A percentile compares a stretch with the other conserved stretches of the same genome.
phyloP scores from a whole-genome alignment of 2,888 invertebrate genomes.

The Lamellibrachia satsuma region DNA sequence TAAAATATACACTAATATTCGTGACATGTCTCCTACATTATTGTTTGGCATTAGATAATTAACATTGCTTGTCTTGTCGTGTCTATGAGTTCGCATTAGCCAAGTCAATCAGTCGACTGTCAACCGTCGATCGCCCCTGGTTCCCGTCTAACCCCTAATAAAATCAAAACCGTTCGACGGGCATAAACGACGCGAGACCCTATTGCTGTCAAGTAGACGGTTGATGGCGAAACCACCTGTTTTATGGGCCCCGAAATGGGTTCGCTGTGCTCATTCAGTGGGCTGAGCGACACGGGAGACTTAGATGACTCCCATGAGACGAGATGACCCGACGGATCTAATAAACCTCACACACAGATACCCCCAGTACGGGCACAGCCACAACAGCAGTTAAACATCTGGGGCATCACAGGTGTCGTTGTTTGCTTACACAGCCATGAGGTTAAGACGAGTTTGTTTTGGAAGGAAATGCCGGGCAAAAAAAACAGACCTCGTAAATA shows the following conservation, averaged over 20 bases:
- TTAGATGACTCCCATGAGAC: neutral
- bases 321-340: neutral
- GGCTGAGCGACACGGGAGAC: neutral
- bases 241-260: constrained; percentile 1
- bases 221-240: neutral
- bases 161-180: neutral
- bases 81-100: neutral
- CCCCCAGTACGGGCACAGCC: neutral
- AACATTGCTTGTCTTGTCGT: neutral
- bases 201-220: neutral
- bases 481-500: neutral
- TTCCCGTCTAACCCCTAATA: neutral
- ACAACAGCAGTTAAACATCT: neutral
- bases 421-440: neutral
- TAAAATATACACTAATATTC: too few relatives aligned
- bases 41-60: too few relatives aligned
- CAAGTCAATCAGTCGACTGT: neutral
- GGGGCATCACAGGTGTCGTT: neutral
- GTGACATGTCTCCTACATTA: too few relatives aligned
- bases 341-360: neutral
- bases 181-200: neutral
- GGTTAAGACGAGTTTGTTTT: neutral
- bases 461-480: neutral
- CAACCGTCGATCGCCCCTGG: neutral
- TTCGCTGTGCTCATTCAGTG: neutral